These are phyloP conservation scores for Spodoptera litura DNA, from an alignment of 1,140 invertebrate species.

Conservation along the genomic window DNA sequence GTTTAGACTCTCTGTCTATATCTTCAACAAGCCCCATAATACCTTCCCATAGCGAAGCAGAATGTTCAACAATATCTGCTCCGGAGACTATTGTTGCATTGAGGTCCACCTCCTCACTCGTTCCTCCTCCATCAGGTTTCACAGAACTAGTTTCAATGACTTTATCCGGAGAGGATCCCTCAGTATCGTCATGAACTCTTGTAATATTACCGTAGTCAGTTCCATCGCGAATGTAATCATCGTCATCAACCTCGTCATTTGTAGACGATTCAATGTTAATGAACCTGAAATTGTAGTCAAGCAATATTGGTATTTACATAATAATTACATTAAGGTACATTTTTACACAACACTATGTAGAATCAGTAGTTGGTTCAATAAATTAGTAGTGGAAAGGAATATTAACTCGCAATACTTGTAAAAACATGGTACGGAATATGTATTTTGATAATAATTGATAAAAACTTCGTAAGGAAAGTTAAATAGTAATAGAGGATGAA, in stretches of 20 bases:
- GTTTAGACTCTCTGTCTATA: constrained; percentile 72
- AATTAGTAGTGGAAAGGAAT: no score
- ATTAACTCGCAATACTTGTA: no score
- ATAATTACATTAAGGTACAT: neutral
- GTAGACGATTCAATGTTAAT: constrained; percentile 90
- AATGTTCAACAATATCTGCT: constrained; percentile 65
- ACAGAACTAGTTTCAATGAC: constrained; percentile 73
- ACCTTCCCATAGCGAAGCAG: constrained; percentile 77
- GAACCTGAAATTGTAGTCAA: constrained; percentile 81
- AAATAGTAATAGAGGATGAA: no score
- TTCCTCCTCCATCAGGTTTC: constrained; percentile 53
- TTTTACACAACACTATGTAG: no score
- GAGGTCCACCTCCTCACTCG: constrained; percentile 60
- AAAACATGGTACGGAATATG: no score
- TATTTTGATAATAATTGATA: no score
- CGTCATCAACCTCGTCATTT: constrained; percentile 79
- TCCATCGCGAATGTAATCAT: constrained; percentile 78
- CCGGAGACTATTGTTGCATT: constrained; percentile 75
- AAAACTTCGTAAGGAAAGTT: no score
- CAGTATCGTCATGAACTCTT: constrained; percentile 69
- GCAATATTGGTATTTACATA: neutral
- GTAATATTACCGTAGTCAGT: constrained; percentile 82
- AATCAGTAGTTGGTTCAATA: no score
- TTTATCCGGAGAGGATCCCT: constrained; percentile 57
- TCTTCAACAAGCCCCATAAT: constrained; percentile 82